Evolutionary conservation across 2,888 invertebrate genomes (phyloP), one percentile per base, ranked within the genome.

Genomic region (Opisthograptis luteolata): DNA sequence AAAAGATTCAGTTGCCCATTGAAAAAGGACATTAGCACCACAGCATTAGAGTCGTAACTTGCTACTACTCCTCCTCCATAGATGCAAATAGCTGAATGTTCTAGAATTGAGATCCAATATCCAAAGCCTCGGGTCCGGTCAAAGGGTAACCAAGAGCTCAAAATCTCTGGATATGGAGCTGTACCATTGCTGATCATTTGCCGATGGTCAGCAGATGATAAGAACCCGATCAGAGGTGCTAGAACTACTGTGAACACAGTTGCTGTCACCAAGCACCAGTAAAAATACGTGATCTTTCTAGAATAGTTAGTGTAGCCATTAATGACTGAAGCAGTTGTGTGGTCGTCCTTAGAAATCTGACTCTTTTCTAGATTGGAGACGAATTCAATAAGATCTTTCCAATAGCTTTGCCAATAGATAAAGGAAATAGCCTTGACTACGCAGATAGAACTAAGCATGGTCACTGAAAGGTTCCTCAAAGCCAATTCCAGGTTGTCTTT

Each of bases 61-160:
- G 84, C 87, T 0, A 88, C 81, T 1, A 87, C 78, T 4, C 82
- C 78, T 1, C 86, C 87, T 0, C 88, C 89, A 31, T 87, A 86
- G n/a, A 79, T 67, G 46, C 78, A 81, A 31, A 83, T 77, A 13
- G 76, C 45, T 0, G 69, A 48, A 27, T 89, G 87, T 30, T 76
- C 68, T 2, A 79, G 5, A 45, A 68, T 55, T 24, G 73, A 58
- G 0, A 70, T 12, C 68, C 76, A 80, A 62, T 84, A 89, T 0
- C 87, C 87, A 1, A 58, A 45, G 0, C 84, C 81, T 48, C 60
- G 64, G 0, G 79, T 65, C 51, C 70, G 81, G 43, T 88, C 77
- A 44, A 84, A 82, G 1, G 87, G 87, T 1, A 76, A 55, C 87
- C 87, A 88, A 1, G 87, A 84, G 36, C 87, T 87, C 66, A 87